Evolutionary conservation across 2,888 invertebrate species (phyloP), one percentile per base, ranked within the genome.

Genomic region (Yponomeuta evonymella): DNA sequence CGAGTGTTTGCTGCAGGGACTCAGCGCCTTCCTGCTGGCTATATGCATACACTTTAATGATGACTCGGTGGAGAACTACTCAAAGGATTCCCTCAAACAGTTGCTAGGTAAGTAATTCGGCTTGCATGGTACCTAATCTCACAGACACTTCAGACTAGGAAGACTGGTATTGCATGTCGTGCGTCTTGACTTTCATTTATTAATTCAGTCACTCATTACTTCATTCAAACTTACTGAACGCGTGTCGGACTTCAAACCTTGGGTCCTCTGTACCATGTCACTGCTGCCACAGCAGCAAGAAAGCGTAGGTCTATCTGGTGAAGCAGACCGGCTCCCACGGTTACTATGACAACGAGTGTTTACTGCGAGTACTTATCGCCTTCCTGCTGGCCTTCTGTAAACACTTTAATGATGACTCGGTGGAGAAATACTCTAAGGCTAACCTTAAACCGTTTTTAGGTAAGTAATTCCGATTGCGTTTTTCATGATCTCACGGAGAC

Each of bases 331-430:
- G 95, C 76, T 95, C 96, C 72, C 95, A 94, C 78, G 98, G 98
- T 77, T 97, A 97, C 73, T 99, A 99, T 83, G 97, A 98, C 77
- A 96, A 96, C 83, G 99, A 98, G 83, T 95, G 95, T 80, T 90
- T 99, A 36, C 93, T 98, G 63, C 96, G 97, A 81, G 98, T 98
- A 2, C 93, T 98, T 75, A 96, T 97, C 81, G 98, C 99, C 1
- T 97, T 99, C 84, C 93, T 99, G 2, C 95, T 99, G 81, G 99
- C 98, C 0, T 93, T 99, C 71, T 98, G 98, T 85, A 94, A 99
- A 36, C 95, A 96, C 79, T 98, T 96, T 86, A 98, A 98, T 80
- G 97, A 98, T 75, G 96, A 97, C 79, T 94, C 95, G 0, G 95
- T 96, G 10, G 92, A 94, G 15, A 94, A 94, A 75, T 97, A 96